Percentiles rank a stretch among this genome's conserved stretches.
Conservation (phyloP, 2,797 vertebrate genomes). For the Urophycis tenuis region DNA sequence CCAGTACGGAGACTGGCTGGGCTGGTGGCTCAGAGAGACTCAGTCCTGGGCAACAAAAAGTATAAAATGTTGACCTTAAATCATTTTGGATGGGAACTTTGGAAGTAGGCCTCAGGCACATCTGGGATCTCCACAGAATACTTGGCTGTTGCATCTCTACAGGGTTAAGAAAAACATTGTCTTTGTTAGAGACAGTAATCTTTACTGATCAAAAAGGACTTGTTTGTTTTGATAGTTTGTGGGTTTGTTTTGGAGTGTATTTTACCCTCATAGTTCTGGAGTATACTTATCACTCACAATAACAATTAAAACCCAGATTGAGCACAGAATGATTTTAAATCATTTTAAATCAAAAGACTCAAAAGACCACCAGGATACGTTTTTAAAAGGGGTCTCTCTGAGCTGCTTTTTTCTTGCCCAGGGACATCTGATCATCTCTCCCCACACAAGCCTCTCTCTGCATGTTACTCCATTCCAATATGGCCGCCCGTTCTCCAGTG, state of each 20-base stretch:
- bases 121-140: not conserved
- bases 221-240: not conserved
- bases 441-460: slow-evolving; percentile 16
- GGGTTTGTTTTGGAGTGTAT: not conserved
- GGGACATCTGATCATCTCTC: slow-evolving; percentile 17
- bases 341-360: not conserved
- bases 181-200: not conserved
- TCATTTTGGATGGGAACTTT: not conserved
- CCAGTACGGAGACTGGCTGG: slow-evolving; percentile 14
- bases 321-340: not conserved
- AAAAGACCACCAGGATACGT: not conserved
- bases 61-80: not conserved
- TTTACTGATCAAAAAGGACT: not conserved
- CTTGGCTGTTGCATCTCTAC: not conserved
- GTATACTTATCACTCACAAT: not conserved
- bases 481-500: slow-evolving; percentile 48
- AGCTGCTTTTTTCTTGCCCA: not conserved
- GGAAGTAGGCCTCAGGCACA: not conserved
- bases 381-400: not conserved
- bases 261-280: not conserved
- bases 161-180: not conserved
- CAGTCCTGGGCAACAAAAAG: not conserved
- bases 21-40: slow-evolving; percentile 3
- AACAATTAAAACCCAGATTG: not conserved
- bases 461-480: slow-evolving; percentile 44